Base-by-base conservation (phyloP, 2,797 vertebrate species). In the Danio jaintianensis region DNA sequence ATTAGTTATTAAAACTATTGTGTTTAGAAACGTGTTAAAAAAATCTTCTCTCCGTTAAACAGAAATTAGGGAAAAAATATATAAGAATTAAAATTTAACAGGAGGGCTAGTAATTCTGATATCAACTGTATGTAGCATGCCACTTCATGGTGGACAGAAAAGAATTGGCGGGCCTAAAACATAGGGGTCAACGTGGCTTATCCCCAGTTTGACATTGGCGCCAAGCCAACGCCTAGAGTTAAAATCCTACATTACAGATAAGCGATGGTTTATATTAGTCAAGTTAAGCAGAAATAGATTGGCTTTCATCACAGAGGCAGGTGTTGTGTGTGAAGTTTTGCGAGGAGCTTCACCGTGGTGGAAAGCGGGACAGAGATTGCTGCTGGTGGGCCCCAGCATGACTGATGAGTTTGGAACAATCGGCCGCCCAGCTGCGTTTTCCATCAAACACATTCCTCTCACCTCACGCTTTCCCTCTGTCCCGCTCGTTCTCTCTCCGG, bases 391-490 rank as follows among this genome's bases (percentile, higher is more conserved):
- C 93, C 93, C 91, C 92, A 92, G 91, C 90, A 91, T 92, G 92
- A 94, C 92, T 92, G 92, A 93, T 91, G 91, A 93, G 89, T 90
- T 91, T 93, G 92, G 91, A 94, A 93, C 91, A 94, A 94, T 94
- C 90, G 91, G 91, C 90, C 90, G 88, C 91, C 93, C 94, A 94
- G 94, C 94, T 94, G 93, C 91, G 90, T 93, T 93, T 95, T 94
- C 93, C 92, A 95, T 95, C 94, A 94, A 80, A 93, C 93, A 92
- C 94, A 94, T 95, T 95, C 94, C 93, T 93, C 91, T 91, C 90
- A 91, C 89, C 92, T 94, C 93, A 93, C 90, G 91, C 91, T 91
- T 90, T 90, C 89, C 63, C 83, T 82, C 72, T 81, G 70, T 82
- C 75, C 89, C 89, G 89, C 90, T 88, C 87, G 22, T 88, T 92